Evolutionary conservation across 2,797 vertebrate genomes (phyloP), one percentile per base, ranked within the genome.

Genomic region (Podargus strigoides): DNA sequence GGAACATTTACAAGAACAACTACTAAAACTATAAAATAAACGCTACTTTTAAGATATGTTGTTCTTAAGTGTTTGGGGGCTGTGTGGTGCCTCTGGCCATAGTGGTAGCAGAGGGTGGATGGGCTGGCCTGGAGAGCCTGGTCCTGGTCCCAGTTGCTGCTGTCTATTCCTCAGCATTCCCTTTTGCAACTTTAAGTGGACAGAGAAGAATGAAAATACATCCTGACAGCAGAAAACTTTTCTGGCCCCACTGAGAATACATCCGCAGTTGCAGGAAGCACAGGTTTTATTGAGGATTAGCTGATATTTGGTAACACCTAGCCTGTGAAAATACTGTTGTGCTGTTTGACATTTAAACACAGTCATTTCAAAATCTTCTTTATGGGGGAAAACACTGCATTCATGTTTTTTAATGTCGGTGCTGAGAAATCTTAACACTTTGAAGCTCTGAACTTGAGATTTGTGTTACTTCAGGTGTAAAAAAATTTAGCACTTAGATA

Each of bases 1-100:
- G 23, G 41, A 89, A 93, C 18, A 46, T 39, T 93, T 95, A 62
- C 36, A 95, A 77, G 82, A 90, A 87, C 14, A 59, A 78, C 76
- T 39, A 62, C 17, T 91, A 21, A 89, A 72, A 85, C 90, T 14
- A 50, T 49, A 69, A 93, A 67, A 64, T 44, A 95, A 91, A 85
- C 74, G 1, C 14, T 73, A 66, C 34, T 89, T 91, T 89, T 72
- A 85, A 79, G 67, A 28, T 16, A 9, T 10, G 3, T 75, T 10
- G 3, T 75, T 28, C 36, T 87, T 50, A 58, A 23, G 21, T 17
- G 3, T 10, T 55, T 58, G 8, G 16, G 24, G 30, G 6, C 20
- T 89, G 19, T 26, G 14, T 75, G 39, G 34, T n/a, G 32, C 19
- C 32, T 53, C 52, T 53, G 30, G 30, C 53, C 17, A 7, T 22